Conservation (phyloP, 2,113 vertebrate genomes). For the Caloenas nicobarica region DNA sequence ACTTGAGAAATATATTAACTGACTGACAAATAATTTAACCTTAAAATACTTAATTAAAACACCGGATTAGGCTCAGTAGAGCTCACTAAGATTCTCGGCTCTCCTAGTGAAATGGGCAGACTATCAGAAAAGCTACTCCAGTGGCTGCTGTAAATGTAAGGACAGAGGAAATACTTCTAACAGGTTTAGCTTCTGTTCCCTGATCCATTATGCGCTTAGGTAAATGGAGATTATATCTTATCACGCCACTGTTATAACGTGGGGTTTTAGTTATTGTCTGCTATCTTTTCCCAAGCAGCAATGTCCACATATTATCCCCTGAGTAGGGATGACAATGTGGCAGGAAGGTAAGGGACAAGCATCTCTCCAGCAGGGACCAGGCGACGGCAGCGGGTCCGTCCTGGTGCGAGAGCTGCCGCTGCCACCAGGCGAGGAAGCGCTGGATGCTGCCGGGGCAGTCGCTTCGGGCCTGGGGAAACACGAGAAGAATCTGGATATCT, state of each 20-base stretch:
- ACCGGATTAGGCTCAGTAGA: neutral
- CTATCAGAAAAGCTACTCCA: neutral
- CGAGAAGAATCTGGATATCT: neutral
- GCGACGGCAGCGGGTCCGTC: neutral
- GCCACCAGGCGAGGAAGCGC: neutral
- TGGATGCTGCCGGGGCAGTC: too few relatives aligned
- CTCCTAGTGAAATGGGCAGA: neutral
- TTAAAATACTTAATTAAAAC: neutral
- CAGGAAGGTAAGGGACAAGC: neutral
- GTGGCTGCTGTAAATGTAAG: neutral
- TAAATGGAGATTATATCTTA: neutral
- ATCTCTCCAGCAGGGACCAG: neutral
- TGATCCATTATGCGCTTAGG: neutral
- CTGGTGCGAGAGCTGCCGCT: fast-evolving
- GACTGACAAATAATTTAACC: neutral
- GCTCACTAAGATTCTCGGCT: neutral
- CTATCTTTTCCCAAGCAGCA: neutral
- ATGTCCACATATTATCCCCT: neutral
- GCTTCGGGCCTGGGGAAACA: neutral
- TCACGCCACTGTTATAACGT: neutral
- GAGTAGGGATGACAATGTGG: neutral
- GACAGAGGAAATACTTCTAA: neutral
- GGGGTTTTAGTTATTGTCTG: neutral
- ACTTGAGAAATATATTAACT: neutral
- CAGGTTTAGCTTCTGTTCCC: neutral